Conservation (phyloP, 2,797 vertebrate genomes). For the Cryptoblepharus egeriae region DNA sequence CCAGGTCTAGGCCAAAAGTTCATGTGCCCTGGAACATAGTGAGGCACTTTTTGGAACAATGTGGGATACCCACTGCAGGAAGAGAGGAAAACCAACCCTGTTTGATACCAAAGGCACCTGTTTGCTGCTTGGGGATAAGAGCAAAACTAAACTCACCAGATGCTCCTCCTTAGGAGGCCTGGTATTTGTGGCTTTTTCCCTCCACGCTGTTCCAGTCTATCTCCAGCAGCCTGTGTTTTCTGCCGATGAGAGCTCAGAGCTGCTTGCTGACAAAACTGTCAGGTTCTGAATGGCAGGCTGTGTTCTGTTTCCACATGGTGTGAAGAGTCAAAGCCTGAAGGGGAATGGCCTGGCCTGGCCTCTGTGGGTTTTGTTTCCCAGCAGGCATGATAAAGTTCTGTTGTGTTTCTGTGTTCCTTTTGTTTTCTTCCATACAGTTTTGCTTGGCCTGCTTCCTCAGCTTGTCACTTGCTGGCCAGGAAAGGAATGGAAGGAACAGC, state of each 20-base stretch:
- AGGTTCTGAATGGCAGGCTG: not conserved
- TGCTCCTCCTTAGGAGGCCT: not conserved
- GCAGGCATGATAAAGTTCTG: not conserved
- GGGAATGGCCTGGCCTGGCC: not conserved
- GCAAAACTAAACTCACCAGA: not conserved
- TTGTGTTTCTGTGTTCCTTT: not conserved
- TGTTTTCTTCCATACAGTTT: not conserved
- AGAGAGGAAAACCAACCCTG: too few species aligned
- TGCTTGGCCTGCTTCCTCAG: not conserved
- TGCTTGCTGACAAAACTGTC: not conserved
- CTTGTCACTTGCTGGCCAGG: not conserved
- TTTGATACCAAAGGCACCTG: not conserved
- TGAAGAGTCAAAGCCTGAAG: not conserved
- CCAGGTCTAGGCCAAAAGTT: too few species aligned
- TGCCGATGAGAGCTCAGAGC: not conserved
- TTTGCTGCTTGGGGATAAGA: not conserved
- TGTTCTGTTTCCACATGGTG: not conserved
- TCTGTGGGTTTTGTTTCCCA: not conserved
- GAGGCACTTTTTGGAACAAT: too few species aligned
- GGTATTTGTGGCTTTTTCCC: not conserved
- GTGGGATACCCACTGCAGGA: too few species aligned
- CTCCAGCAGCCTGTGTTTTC: not conserved
- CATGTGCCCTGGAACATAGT: too few species aligned
- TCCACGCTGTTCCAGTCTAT: not conserved
- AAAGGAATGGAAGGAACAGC: not conserved